Conservation (phyloP, 37 sponge, comb jelly and placozoan species). For the Halichondria panicea region DNA sequence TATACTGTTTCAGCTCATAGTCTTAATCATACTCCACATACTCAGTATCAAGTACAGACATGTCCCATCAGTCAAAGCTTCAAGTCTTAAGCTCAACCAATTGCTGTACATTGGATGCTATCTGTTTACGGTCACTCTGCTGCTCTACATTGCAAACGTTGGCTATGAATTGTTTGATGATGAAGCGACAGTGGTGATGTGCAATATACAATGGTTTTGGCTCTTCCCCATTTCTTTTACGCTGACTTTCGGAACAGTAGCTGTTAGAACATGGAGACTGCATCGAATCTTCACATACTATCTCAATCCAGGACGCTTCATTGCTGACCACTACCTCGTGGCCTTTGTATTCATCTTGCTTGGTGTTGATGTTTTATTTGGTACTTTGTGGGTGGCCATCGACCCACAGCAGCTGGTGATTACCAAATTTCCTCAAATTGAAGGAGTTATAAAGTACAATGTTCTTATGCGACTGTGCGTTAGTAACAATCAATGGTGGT, state of each 20-base stretch:
- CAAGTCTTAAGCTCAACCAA: constrained; percentile 8
- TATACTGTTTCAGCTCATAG: background rate
- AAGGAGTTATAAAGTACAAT: background rate
- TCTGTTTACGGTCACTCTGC: background rate
- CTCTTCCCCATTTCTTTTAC: background rate
- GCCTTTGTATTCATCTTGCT: background rate
- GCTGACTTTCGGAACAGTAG: too few species aligned
- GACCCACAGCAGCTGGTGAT: background rate
- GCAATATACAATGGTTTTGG: background rate
- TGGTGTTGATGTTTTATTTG: background rate
- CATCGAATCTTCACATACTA: too few species aligned
- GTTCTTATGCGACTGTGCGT: background rate
- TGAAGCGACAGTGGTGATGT: background rate
- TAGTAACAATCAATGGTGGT: background rate
- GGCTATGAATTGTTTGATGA: background rate
- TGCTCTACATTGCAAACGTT: background rate
- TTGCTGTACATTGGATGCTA: constrained; percentile 9
- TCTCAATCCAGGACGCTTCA: too few species aligned
- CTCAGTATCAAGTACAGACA: background rate
- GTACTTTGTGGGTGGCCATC: background rate
- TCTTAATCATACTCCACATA: background rate
- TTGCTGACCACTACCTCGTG: too few species aligned
- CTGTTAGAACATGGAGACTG: too few species aligned
- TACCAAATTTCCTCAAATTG: background rate
- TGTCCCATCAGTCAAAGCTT: background rate